Evolutionary conservation across 2,888 invertebrate genomes (phyloP), one percentile per base, ranked within the genome.

Genomic region (Monoplex corrugatus): DNA sequence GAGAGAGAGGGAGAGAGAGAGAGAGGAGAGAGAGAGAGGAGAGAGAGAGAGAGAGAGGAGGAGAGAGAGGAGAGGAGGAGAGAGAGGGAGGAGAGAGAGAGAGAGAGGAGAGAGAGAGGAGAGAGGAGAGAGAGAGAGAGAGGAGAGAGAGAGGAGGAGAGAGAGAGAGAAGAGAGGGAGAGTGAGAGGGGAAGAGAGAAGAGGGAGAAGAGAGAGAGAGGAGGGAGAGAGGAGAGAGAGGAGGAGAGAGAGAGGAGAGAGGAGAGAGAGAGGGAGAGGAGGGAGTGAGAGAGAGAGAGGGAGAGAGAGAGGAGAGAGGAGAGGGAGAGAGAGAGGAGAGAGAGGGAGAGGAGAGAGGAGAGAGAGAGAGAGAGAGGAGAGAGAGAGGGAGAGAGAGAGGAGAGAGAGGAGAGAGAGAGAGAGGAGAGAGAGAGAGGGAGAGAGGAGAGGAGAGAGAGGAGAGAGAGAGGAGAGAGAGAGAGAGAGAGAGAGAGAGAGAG

Each of bases 121-220:
- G 38, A 45, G 13, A 28, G 32, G 3, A 45, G 63, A 6, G 86
- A 35, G 86, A 10, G 63, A 38, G 63, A 38, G 8, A 83, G 83
- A 83, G 43, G 63, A 6, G 86, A 57, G 86, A 19, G 63, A 38
- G 63, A 38, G 8, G 19, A 35, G 57, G 38, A 16, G 32, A 23
- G 38, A 23, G 32, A 40, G 72, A 40, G n/a, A 72, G 57, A 40
- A 40, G 43, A 38, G 68, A 68, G 38, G 57, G 43, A 68, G 86
- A 68, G 75, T 57, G 50, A 86, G 57, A 78, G 45, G 44, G 85
- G 45, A 35, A 85, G 85, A 85, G 85, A 83, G 83, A 83, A 63
- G 23, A 43, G 80, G 82, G 40, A 28, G 23, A 38, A 35, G 75
- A 44, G 83, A 83, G 45, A 83, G 45, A 32, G 45, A 43, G 45